Conservation (phyloP, 1,140 invertebrate species). For the Lamellibrachia luymesi region DNA sequence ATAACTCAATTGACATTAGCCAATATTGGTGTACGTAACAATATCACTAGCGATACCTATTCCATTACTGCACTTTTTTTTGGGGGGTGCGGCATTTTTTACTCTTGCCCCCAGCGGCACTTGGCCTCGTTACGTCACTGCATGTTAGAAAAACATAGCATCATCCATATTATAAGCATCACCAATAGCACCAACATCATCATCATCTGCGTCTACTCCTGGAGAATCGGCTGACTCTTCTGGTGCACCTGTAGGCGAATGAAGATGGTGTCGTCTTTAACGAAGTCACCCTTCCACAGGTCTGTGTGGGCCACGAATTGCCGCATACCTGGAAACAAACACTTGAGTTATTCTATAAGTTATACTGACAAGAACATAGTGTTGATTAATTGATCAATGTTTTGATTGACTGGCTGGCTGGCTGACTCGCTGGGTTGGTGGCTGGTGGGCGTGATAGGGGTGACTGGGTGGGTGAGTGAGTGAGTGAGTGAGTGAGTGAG, state of each 20-base stretch:
- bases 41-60: too few species aligned
- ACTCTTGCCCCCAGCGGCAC: too few species aligned
- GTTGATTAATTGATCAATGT: background rate
- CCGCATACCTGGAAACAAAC: background rate
- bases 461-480: background rate
- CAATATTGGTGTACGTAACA: too few species aligned
- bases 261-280: background rate
- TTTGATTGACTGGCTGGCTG: background rate
- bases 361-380: background rate
- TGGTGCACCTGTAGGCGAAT: background rate
- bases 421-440: background rate
- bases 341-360: background rate
- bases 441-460: background rate
- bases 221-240: background rate
- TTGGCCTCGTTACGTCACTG: too few species aligned
- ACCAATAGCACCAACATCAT: constrained; percentile 4
- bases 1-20: too few species aligned
- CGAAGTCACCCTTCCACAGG: background rate
- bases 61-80: too few species aligned
- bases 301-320: background rate
- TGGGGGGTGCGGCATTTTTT: too few species aligned
- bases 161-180: constrained; percentile 28
- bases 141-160: too few species aligned
- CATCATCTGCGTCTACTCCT: constrained; percentile 23
- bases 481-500: background rate